A percentile compares a stretch with the other conserved stretches of the same genome.
phyloP scores from a whole-genome alignment of 2,797 vertebrate genomes.

The Spatula versicolor region DNA sequence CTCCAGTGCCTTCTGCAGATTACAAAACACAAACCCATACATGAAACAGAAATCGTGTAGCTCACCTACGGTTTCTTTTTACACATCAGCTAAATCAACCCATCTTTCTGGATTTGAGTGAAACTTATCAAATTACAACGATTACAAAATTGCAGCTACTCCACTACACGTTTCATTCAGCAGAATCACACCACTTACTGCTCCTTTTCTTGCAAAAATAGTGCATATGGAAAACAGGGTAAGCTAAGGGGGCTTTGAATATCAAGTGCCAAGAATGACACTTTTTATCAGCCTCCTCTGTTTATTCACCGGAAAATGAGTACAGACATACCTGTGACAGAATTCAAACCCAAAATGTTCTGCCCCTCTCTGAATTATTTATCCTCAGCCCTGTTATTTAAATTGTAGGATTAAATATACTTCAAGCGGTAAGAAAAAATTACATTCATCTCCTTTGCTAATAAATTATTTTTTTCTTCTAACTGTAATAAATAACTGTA shows the following conservation, averaged over 20 bases:
- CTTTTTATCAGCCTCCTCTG: background rate
- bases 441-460: background rate
- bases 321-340: background rate
- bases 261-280: background rate
- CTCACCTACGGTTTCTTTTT: background rate
- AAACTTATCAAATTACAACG: rapidly evolving
- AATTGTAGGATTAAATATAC: background rate
- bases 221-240: background rate
- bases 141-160: background rate
- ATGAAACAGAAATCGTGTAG: background rate
- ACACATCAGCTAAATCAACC: background rate
- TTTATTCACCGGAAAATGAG: background rate
- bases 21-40: background rate
- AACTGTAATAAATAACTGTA: background rate
- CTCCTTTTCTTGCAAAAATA: background rate
- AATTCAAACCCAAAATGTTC: background rate
- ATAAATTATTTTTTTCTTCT: background rate
- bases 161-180: background rate
- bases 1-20: slow-evolving; percentile 87
- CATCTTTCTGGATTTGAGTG: rapidly evolving
- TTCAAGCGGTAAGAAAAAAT: background rate
- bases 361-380: background rate
- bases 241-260: background rate
- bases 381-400: background rate
- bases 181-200: background rate